These are phyloP conservation scores for Canis aureus DNA, from an alignment of 2,113 vertebrate species.

Conservation along the genomic window DNA sequence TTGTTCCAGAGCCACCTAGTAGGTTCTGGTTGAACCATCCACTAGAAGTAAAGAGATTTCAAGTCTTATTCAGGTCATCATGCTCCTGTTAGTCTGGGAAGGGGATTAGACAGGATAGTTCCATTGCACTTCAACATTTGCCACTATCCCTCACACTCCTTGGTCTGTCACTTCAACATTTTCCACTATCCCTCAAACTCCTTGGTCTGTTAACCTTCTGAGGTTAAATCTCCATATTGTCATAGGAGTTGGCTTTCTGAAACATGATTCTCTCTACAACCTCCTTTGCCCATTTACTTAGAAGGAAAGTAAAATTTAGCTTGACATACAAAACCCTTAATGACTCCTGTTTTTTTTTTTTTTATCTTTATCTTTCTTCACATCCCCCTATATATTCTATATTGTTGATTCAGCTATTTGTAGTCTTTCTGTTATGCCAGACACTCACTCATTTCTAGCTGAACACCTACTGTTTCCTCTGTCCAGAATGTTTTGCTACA, in stretches of 20 bases:
- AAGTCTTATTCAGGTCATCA: neutral
- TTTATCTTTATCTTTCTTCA: neutral
- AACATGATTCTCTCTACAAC: neutral
- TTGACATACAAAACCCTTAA: neutral
- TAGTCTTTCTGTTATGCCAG: fast-evolving
- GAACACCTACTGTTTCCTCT: neutral
- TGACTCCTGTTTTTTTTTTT: neutral
- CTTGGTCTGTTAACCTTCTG: neutral
- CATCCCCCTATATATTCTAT: neutral
- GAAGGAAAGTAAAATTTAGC: neutral
- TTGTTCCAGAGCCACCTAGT: neutral
- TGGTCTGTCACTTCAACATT: neutral
- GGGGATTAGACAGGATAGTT: neutral
- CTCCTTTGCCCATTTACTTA: neutral
- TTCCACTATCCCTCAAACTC: neutral
- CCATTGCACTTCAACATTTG: neutral
- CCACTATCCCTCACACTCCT: neutral
- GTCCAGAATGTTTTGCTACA: neutral
- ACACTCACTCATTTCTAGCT: neutral
- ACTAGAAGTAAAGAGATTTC: neutral
- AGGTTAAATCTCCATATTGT: neutral
- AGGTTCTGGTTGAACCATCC: neutral
- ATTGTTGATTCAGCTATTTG: neutral
- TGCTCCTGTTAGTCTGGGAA: neutral
- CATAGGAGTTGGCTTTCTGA: neutral